Base-by-base conservation (phyloP, 2,113 vertebrate genomes). In the Poeciliopsis prolifica region DNA sequence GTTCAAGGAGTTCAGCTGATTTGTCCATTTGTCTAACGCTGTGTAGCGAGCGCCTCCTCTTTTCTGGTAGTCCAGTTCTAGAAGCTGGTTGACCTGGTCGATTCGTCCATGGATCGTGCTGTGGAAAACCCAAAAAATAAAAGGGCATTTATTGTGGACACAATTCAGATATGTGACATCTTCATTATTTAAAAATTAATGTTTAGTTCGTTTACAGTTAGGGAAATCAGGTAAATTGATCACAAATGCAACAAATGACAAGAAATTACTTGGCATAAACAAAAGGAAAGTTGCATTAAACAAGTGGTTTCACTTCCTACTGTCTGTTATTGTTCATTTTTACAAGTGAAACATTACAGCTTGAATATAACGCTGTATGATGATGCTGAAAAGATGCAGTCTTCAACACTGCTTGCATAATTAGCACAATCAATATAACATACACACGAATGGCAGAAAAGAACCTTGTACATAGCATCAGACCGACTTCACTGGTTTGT, bases 11-110 rank as follows among this genome's bases (percentile, higher is more conserved):
- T 99, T 99, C 90, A 99, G 96, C 92, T 99, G 97, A 96, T 99
- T 98, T 94, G 97, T 99, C 98, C 98, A 99, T 98, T 99, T 99
- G 95, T 99, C 98, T 96, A 99, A 95, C 2, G 98, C 97, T 88
- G 96, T 97, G 93, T 99, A 99, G 83, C 97, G 96, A 82, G 97
- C 97, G 67, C 98, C 98, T 31, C 98, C 97, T 93, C 98, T 95
- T 93, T 98, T 99, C 95, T 99, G 98, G 93, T 99, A 98, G 92
- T 99, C 97, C 91, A 99, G 94, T 94, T 99, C 97, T 89, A 99
- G 96, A 68, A 99, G 96, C 83, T 99, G 98, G 93, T 99, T 99
- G 51, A 95, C 95, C 72, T 95, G 95, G 87, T 99, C 98, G 29
- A 92, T 99, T 81, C 96, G 95, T 87, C 97, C 98, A 73, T 99